Evolutionary conservation across 2,797 vertebrate species (phyloP), one percentile per base, ranked within the genome.

Genomic region (Garrulus glandarius): DNA sequence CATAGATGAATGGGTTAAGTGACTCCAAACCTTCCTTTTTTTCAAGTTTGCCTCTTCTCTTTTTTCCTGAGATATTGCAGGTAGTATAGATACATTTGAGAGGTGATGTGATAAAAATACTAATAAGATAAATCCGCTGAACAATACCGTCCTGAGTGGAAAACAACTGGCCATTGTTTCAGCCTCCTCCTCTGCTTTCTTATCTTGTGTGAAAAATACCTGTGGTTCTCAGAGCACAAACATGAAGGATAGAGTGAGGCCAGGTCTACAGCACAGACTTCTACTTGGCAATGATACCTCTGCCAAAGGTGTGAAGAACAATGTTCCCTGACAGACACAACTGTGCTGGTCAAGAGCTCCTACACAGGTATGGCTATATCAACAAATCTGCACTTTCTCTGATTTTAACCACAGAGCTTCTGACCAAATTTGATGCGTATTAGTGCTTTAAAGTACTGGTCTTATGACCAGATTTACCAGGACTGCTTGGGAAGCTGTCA

Each of bases 201-300:
- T 96, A 95, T 97, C 93, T 94, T 74, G 46, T 92, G 93, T 89
- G 96, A 96, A 94, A 96, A 93, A 93, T 90, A 71, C 63, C 56
- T 67, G 70, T 84, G 52, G 61, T 78, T 87, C 87, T 89, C 79
- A 60, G 46, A 88, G 80, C n/a, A 87, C 77, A 88, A 84, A 84
- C 63, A 63, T 1, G 70, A 91, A 80, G 64, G 61, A 74, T 36
- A 43, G 65, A 53, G n/a, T 1, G 6, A 84, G 80, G 76, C 53
- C 83, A 67, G 21, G 18, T 63, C 69, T 69, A 34, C 56, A 74
- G 60, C 67, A 70, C 70, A 85, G 64, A 29, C 6, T 75, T 80
- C 56, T 75, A 47, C 27, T 87, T 89, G 57, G 39, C 72, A 96
- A 30, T 43, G 52, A 21, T 60, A 23, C 39, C 16, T 41, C 44